Evolutionary conservation across 2,113 vertebrate genomes (phyloP).

Genomic region (Toxotes chatareus): DNA sequence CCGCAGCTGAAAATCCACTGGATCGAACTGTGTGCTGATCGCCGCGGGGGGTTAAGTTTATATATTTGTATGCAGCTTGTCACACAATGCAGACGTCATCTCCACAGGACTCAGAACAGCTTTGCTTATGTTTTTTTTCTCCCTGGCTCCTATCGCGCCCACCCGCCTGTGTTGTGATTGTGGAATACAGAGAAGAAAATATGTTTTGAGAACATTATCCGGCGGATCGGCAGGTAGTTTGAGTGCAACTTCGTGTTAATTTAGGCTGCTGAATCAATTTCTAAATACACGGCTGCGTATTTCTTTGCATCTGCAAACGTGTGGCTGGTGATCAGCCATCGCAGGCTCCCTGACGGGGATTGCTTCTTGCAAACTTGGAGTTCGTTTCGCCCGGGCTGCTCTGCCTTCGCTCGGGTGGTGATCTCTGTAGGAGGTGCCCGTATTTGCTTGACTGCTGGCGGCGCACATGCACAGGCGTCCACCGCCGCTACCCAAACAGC

Average conservation of each 20-base stretch:
- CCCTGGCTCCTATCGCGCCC: slow-evolving; percentile 31
- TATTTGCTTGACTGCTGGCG: slow-evolving; percentile 62
- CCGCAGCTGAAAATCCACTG: slow-evolving; percentile 7
- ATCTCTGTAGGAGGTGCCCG: slow-evolving; percentile 61
- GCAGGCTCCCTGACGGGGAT: slow-evolving; percentile 32
- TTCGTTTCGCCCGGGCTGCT: slow-evolving; percentile 54
- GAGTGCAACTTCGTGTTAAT: slow-evolving; percentile 41
- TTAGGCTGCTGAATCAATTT: slow-evolving; percentile 3
- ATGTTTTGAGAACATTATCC: slow-evolving; percentile 30
- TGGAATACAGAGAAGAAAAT: slow-evolving; percentile 40
- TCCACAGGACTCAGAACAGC: slow-evolving; percentile 60
- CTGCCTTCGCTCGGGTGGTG: slow-evolving; percentile 40
- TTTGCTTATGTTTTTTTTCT: slow-evolving; percentile 49
- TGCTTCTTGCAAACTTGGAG: slow-evolving; percentile 74
- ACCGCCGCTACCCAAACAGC: slow-evolving; percentile 50
- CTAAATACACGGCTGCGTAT: slow-evolving; percentile 19
- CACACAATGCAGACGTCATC: slow-evolving; percentile 76
- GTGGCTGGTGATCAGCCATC: slow-evolving; percentile 27
- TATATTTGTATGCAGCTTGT: slow-evolving; percentile 75
- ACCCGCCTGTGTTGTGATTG: slow-evolving; percentile 34
- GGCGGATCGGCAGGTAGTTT: slow-evolving; percentile 25
- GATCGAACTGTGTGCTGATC: slow-evolving; percentile 24
- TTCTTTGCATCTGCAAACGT: slow-evolving; percentile 24
- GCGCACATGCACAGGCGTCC: slow-evolving; percentile 65
- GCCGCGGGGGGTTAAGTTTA: slow-evolving; percentile 65